Base-by-base conservation (phyloP, 2,113 vertebrate genomes). In the Sciurus niger region DNA sequence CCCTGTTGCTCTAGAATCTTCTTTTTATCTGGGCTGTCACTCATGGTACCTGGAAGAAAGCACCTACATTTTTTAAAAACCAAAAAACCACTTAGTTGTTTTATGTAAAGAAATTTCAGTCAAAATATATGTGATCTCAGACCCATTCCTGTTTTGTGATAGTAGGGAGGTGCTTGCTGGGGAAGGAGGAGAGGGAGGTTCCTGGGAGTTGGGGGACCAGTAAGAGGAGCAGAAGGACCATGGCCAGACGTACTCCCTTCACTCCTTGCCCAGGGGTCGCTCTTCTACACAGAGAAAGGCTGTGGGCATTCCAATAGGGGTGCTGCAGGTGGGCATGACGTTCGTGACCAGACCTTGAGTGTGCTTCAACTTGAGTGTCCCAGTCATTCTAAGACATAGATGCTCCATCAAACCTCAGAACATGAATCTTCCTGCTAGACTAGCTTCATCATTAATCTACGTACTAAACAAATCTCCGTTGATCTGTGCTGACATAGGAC, bases 81-180 rank as follows among this genome's bases (percentile, higher is more conserved):
- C 60, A 72, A 48, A 17, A 2, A 92, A 32, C 58, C 60, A 72
- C 72, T 7, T 51, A 22, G 24, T 77, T 94, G 48, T 86, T 78
- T 94, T 51, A 88, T 30, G 48, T 70, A 46, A 87, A 88, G 86
- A 83, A 60, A 74, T 96, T 87, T 74, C 10, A 25, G 89, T 90
- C 89, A 79, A 87, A 90, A 84, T 79, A 68, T 8, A 58, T n/a
- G 18, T 14, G 63, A 4, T 84, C 34, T n/a, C 53, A 84, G 46
- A 90, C 16, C 37, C 37, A 87, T 83, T 87, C 53, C 46, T 79
- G 34, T 86, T 93, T 90, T 78, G 43, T 70, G 67, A 76, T 17
- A 80, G 34, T 4, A 89, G 40, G 37, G 95, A 74, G 65, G 17
- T 20, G 3, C 51, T 80, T 78, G 24, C 37, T 89, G 25, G 77